Evolutionary conservation across 2,888 invertebrate genomes (phyloP).

Genomic region (Caenorhabditis auriculariae): DNA sequence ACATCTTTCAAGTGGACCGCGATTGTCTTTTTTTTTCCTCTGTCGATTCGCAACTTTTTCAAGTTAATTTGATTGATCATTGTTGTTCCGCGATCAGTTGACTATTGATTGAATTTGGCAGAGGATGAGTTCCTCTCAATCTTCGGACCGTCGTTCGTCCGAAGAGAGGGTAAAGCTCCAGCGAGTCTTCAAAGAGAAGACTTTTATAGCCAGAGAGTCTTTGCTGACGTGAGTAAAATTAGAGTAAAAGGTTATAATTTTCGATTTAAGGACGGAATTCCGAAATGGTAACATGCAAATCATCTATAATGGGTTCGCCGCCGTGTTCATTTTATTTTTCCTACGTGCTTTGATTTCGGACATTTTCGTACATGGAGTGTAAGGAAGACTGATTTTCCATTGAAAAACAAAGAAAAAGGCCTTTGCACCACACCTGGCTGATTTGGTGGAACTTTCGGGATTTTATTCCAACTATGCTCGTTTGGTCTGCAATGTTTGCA

Average conservation of each 20-base stretch:
- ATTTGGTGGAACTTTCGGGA: conserved; percentile 61
- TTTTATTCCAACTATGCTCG: conserved; percentile 49
- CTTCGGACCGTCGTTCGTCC: no score
- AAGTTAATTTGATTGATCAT: no score
- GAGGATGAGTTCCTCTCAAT: no score
- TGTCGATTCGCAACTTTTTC: no score
- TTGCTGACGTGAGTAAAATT: conserved; percentile 43
- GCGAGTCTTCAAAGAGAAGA: conserved; percentile 48
- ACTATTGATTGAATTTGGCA: no score
- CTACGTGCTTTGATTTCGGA: conserved; percentile 52
- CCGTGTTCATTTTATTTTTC: conserved; percentile 49
- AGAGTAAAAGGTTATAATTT: conserved; percentile 2
- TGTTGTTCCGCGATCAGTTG: no score
- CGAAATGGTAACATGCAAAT: conserved; percentile 43
- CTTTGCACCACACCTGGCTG: conserved; percentile 59
- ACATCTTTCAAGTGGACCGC: no score
- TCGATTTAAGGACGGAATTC: conserved; percentile 26
- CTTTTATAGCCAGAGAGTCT: conserved; percentile 44
- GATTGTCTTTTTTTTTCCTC: no score
- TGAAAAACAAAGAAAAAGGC: conserved; percentile 26
- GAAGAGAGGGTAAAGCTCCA: no score
- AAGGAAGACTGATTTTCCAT: conserved; percentile 7
- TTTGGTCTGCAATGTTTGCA: conserved; percentile 54
- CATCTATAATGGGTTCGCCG: conserved; percentile 55
- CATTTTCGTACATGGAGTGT: conserved; percentile 51